Evolutionary conservation across 92 coral and sea anemone genomes (phyloP), one percentile per base, ranked within the genome.

Genomic region (Umimayanthus chanpuru): DNA sequence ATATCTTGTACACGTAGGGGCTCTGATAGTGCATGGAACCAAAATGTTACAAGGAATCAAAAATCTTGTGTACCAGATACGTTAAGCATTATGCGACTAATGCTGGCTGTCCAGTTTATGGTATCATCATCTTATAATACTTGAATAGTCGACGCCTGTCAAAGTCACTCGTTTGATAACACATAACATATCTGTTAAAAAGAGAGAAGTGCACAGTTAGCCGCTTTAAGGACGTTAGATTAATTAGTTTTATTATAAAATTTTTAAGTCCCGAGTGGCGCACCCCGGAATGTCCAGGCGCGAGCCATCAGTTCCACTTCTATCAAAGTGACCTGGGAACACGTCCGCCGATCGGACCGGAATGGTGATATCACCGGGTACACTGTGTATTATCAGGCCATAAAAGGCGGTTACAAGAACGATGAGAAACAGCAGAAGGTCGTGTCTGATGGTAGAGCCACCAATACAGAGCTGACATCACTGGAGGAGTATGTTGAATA

Each of bases 291-390:
- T 21, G 50, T 74, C 50, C 49, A 23, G n/a, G 79, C 79, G 8
- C n/a, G 39, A 20, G n/a, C 25, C 44, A 39, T 9, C 18, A 74
- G 79, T 21, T 36, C 79, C 44, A 74, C 79, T 43, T 15, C 50
- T 36, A 74, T 74, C 79, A 20, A n/a, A 6, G 79, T 74, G 50
- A 39, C 41, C 41, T 74, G 79, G 79, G 79, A 74, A 8, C 14
- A 2, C 12, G 25, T 74, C 23, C 79, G 44, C n/a, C 2, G 12
- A 74, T 10, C 11, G 16, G 50, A 74, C 41, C 23, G 18, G 44
- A 38, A 23, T 39, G 79, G 26, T 20, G 23, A 32, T 18, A 75
- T 75, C 28, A 21, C 28, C n/a, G 79, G 79, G 25, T 75, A 75
- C 29, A 75, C 23, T 20, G 50, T 75, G 25, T 21, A 11, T 6